phyloP scores from a whole-genome alignment of 1,140 invertebrate species.

The Meloidogyne floridensis region DNA sequence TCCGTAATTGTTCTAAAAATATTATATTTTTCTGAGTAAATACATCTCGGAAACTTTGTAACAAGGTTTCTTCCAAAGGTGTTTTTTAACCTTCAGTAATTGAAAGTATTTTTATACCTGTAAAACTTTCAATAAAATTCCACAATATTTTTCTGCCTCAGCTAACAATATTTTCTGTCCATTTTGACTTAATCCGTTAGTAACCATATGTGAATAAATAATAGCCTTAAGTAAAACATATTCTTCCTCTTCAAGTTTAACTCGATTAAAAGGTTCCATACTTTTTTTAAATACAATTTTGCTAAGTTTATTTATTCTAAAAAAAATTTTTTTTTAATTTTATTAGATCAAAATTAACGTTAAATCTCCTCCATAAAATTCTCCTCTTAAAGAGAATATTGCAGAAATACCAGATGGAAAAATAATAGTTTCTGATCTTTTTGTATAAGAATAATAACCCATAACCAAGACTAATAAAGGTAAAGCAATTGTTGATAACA shows the following conservation, averaged over 20 bases:
- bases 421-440: not conserved
- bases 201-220: constrained; percentile 10
- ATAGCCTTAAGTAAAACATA: constrained; percentile 8
- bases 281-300: not conserved
- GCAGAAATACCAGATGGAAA: not conserved
- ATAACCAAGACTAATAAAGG: not conserved
- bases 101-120: not conserved
- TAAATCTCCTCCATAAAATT: not conserved
- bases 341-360: not conserved
- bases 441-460: not conserved
- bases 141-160: constrained; percentile 3
- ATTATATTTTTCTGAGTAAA: not conserved
- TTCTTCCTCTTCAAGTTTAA: not conserved
- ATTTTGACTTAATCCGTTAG: not conserved
- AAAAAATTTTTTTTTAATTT: not conserved
- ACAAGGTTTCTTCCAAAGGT: no score
- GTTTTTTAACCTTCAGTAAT: no score
- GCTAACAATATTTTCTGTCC: not conserved
- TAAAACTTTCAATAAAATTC: constrained; percentile 2
- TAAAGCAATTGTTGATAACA: constrained; percentile 8
- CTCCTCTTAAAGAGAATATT: not conserved
- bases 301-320: not conserved
- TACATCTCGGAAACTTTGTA: no score
- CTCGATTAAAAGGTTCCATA: not conserved
- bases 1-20: constrained; percentile 5